phyloP scores from a whole-genome alignment of 1,140 invertebrate genomes.

The Acyrthosiphon pisum region DNA sequence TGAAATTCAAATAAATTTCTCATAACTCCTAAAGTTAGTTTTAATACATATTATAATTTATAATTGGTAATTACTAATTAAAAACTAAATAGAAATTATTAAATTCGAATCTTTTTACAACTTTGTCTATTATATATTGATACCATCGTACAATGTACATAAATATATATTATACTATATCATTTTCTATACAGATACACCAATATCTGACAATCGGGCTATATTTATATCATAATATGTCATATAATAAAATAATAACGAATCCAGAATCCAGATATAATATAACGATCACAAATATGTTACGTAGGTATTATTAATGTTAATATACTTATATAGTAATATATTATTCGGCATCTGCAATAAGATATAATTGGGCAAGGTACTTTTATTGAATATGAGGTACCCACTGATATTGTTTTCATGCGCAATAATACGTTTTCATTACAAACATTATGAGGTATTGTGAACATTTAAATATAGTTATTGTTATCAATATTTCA shows the following conservation, averaged over 20 bases:
- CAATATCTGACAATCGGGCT: not conserved
- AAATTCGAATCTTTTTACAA: not conserved
- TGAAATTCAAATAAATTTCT: not conserved
- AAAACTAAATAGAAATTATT: not conserved
- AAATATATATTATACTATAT: no score
- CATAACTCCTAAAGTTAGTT: no score
- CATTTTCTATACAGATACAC: not conserved
- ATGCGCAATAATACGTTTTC: not conserved
- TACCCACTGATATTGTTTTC: not conserved
- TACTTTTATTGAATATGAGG: not conserved
- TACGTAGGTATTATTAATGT: not conserved
- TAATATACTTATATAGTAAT: not conserved
- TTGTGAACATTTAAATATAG: not conserved
- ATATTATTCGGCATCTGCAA: not conserved
- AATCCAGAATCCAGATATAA: not conserved
- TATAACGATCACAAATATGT: not conserved
- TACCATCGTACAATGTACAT: not conserved
- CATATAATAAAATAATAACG: not conserved
- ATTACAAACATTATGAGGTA: not conserved
- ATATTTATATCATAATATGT: not conserved
- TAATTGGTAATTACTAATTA: not conserved
- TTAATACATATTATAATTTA: not conserved
- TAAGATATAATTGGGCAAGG: not conserved
- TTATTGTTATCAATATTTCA: not conserved
- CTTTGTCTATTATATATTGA: not conserved